Base-by-base conservation (phyloP, 2,888 invertebrate species). In the Eupithecia vulgata region DNA sequence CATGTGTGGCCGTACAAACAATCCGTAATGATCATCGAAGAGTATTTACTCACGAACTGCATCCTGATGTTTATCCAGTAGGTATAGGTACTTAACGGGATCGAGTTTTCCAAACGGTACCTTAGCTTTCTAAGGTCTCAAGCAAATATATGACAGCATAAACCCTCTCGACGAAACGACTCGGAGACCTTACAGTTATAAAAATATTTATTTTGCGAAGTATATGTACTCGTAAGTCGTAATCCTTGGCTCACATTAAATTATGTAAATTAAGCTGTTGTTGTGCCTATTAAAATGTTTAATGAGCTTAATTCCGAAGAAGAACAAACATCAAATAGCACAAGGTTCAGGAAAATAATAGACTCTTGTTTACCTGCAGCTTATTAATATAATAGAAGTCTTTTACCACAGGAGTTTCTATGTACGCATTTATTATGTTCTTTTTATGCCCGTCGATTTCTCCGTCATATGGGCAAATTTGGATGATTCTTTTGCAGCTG, bases 251-350 rank as follows among this genome's bases (percentile, higher is more conserved):
- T 72, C 66, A 75, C 75, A 75, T 75, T 70, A 57, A 68, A 61
- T 72, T 70, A 75, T 73, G 72, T 71, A 71, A 75, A 75, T 75
- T 52, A 70, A 34, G 59, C 59, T 70, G 67, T 71, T 68, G 66
- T 66, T 68, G 66, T 70, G 62, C 72, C 70, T 75, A 75, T 75
- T 75, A 75, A 75, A 70, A 72, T 70, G 72, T 75, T 75, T 70
- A 75, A 75, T 75, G 75, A 75, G 70, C 75, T 75, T 70, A 73
- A 70, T 72, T 72, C 75, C 75, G 68, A 75, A 72, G 67, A 72
- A 72, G 70, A 68, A 68, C 42, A 57, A 75, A 67, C 75, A 68
- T 12, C 13, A 67, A 65, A 65, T 72, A 40, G 67, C 52, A 52
- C 70, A 72, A 71, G 72, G 70, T 66, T 69, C 59, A 68, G 61